phyloP scores from a whole-genome alignment of 1,140 invertebrate species.

The Trachymyrmex cornetzi region DNA sequence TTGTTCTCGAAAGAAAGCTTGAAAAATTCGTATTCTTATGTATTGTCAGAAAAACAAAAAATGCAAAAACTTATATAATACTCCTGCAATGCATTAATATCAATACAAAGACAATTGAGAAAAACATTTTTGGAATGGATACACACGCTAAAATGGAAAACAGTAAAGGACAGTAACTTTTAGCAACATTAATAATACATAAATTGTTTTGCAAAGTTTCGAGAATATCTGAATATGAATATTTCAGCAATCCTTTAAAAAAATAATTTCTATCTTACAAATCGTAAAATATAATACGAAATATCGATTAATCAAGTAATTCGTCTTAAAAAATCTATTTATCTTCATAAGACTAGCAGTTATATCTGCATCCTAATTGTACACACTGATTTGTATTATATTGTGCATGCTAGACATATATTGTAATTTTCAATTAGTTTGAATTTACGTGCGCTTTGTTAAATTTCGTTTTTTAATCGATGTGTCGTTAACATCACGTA shows the following conservation, averaged over 20 bases:
- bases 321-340: background rate
- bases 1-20: background rate
- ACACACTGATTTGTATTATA: slow-evolving; percentile 11
- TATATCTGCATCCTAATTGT: background rate
- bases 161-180: background rate
- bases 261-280: background rate
- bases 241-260: slow-evolving; percentile 6
- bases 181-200: slow-evolving; percentile 1
- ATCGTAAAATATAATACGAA: background rate
- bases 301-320: slow-evolving; percentile 17
- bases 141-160: background rate
- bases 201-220: background rate
- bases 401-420: slow-evolving; percentile 64
- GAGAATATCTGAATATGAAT: background rate
- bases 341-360: background rate
- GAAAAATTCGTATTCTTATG: background rate
- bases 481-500: background rate
- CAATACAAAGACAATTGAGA: background rate
- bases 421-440: slow-evolving; percentile 46
- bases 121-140: background rate
- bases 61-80: slow-evolving; percentile 5
- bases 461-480: slow-evolving; percentile 24
- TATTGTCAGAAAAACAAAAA: background rate
- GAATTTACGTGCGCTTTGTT: slow-evolving; percentile 21
- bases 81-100: slow-evolving; percentile 22